Evolutionary conservation across 2,888 invertebrate genomes (phyloP).

Genomic region (Napeogenes sylphis): DNA sequence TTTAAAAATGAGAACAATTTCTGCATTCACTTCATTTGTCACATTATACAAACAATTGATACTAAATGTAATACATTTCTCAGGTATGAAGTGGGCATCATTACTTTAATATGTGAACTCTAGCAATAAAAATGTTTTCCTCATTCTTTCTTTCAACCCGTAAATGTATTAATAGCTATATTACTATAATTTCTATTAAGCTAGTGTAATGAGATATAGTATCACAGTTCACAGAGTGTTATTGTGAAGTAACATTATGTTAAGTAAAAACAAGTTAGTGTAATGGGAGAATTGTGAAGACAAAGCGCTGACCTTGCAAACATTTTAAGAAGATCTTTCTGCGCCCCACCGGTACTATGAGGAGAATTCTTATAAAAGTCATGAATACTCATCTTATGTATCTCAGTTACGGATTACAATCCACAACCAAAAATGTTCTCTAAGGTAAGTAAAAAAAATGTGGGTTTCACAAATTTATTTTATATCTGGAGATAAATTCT

Average conservation of each 20-base stretch:
- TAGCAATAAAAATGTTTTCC: slow-evolving; percentile 23
- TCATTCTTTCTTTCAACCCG: slow-evolving; percentile 27
- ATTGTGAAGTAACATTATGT: slow-evolving; percentile 66
- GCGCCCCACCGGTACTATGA: slow-evolving; percentile 64
- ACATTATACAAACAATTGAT: slow-evolving; percentile 11
- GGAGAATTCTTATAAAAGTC: slow-evolving; percentile 72
- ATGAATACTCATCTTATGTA: slow-evolving; percentile 60
- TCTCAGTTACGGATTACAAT: slow-evolving; percentile 67
- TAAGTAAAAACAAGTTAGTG: slow-evolving; percentile 46
- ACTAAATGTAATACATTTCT: slow-evolving; percentile 12
- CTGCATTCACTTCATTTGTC: slow-evolving; percentile 6
- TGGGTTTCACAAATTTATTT: slow-evolving; percentile 1
- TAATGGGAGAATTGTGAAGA: slow-evolving; percentile 65
- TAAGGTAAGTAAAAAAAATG: slow-evolving; percentile 55
- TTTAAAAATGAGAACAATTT: slow-evolving; percentile 13
- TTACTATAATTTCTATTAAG: slow-evolving; percentile 52
- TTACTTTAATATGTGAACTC: slow-evolving; percentile 23
- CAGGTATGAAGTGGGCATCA: slow-evolving; percentile 21
- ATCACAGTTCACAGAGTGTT: slow-evolving; percentile 61
- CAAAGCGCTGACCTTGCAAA: slow-evolving; percentile 66
- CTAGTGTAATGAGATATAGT: slow-evolving; percentile 51
- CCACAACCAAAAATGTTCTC: slow-evolving; percentile 68
- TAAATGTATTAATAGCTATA: slow-evolving; percentile 40
- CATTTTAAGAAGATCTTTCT: slow-evolving; percentile 52
- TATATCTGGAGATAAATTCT: background rate